These are phyloP conservation scores for Aspidiotus destructor DNA, from an alignment of 2,888 invertebrate species.

Conservation along the genomic window DNA sequence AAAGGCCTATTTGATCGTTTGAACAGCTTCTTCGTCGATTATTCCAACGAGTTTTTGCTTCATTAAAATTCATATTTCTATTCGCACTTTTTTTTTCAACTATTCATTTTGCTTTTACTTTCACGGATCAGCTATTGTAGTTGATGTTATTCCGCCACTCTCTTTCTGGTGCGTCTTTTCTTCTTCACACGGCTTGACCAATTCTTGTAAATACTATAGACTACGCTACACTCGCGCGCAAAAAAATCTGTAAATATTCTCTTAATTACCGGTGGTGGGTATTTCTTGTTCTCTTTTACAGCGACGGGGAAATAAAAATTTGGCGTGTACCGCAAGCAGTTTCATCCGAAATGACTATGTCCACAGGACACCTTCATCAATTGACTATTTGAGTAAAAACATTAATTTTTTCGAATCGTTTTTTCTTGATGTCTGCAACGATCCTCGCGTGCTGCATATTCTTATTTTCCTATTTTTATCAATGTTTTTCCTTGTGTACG, in stretches of 20 bases:
- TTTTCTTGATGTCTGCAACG: neutral
- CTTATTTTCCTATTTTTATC: neutral
- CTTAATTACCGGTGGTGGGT: constrained; percentile 33
- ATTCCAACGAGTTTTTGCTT: too few relatives aligned
- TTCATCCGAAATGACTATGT: constrained; percentile 46
- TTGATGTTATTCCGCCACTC: too few relatives aligned
- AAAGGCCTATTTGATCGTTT: too few relatives aligned
- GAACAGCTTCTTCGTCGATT: too few relatives aligned
- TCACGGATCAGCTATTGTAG: too few relatives aligned
- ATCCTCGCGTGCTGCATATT: neutral
- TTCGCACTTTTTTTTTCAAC: too few relatives aligned
- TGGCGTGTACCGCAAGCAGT: constrained; percentile 45
- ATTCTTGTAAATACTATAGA: too few relatives aligned
- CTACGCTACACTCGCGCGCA: too few relatives aligned
- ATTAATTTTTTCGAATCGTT: neutral
- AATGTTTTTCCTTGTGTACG: neutral
- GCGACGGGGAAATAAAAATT: constrained; percentile 62
- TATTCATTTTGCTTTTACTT: too few relatives aligned
- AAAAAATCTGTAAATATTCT: neutral
- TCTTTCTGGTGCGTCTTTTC: too few relatives aligned
- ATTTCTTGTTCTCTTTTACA: constrained; percentile 46
- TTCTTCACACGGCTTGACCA: too few relatives aligned
- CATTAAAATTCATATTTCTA: too few relatives aligned
- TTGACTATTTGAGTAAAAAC: constrained; percentile 37
- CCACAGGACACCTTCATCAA: constrained; percentile 41